Percentiles rank a stretch among this genome's conserved stretches.
These are phyloP conservation scores for Trichosurus vulpecula DNA, from an alignment of 2,797 vertebrate species.

Conservation along the genomic window DNA sequence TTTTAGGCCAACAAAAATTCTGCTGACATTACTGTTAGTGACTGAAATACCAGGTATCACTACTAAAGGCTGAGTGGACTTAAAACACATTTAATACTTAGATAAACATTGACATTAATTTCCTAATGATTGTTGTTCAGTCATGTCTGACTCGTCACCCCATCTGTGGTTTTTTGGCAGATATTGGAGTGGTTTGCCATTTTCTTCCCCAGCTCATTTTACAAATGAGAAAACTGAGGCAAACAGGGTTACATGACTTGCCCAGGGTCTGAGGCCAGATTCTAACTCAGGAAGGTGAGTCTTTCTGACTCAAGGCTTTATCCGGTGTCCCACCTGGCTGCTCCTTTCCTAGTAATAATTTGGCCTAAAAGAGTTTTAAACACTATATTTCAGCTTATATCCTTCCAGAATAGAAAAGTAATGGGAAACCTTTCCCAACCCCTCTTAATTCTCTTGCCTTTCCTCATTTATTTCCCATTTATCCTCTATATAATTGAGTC, in stretches of 20 bases:
- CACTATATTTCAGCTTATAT: neutral
- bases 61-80: neutral
- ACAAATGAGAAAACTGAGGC: neutral
- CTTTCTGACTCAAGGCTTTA: neutral
- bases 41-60: neutral
- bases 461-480: neutral
- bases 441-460: neutral
- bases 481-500: neutral
- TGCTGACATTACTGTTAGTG: neutral
- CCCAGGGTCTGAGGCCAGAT: neutral
- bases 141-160: neutral
- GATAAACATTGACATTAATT: neutral
- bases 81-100: neutral
- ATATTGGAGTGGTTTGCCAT: neutral
- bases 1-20: neutral
- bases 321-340: neutral
- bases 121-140: neutral
- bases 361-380: neutral
- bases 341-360: neutral
- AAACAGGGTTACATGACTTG: neutral
- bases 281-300: neutral
- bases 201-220: neutral
- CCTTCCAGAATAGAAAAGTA: neutral
- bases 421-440: neutral
- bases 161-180: neutral